phyloP scores from a whole-genome alignment of 2,888 invertebrate species.

The Parnassius apollo region DNA sequence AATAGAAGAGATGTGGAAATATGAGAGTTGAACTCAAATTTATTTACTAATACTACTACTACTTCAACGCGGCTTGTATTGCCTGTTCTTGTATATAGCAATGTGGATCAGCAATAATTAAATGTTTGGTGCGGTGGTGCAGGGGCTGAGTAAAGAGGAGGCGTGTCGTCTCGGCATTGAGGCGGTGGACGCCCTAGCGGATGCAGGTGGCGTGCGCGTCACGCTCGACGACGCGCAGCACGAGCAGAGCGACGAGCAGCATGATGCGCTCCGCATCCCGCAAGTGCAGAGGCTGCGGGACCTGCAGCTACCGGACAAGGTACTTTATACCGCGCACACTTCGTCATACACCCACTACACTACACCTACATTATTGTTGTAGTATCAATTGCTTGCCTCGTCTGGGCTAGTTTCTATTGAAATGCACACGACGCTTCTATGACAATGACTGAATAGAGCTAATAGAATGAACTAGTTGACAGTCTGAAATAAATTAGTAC shows the following conservation, averaged over 20 bases:
- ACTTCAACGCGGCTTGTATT: too few species aligned
- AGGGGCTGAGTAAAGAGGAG: constrained; percentile 71
- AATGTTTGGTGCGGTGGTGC: constrained; percentile 10
- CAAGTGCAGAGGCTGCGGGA: constrained; percentile 51
- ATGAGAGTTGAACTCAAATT: too few species aligned
- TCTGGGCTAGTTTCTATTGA: too few species aligned
- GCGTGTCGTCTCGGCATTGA: constrained; percentile 65
- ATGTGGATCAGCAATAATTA: background rate
- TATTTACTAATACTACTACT: too few species aligned
- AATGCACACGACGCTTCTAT: too few species aligned
- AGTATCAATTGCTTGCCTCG: too few species aligned
- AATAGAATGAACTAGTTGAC: too few species aligned
- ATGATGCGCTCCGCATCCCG: constrained; percentile 32
- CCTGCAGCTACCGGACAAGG: constrained; percentile 62
- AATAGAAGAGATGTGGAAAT: too few species aligned
- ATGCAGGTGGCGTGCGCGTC: constrained; percentile 27
- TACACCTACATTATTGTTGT: too few species aligned
- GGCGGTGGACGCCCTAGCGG: constrained; percentile 53
- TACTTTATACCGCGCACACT: background rate
- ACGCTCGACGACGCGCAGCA: constrained; percentile 34
- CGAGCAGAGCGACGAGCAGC: constrained; percentile 24
- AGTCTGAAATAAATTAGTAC: too few species aligned
- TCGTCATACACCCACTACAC: background rate
- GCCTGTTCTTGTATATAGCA: too few species aligned
- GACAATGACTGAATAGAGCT: too few species aligned